Evolutionary conservation across 2,888 invertebrate genomes (phyloP).

Genomic region (Apeira syringaria): DNA sequence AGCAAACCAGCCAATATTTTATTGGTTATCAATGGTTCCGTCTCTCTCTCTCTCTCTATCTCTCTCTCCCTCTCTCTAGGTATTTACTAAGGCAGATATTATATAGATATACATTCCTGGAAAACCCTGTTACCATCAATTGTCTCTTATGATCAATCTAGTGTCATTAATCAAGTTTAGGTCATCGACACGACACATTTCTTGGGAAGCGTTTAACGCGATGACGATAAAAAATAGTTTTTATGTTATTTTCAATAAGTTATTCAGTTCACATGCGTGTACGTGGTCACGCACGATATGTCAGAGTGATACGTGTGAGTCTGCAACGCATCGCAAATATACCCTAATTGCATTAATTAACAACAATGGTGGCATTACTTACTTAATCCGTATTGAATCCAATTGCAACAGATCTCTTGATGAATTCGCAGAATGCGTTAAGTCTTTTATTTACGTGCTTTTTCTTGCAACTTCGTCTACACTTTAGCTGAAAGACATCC

Average conservation of each 20-base stretch:
- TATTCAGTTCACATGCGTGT: conserved; percentile 54
- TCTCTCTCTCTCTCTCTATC: no score
- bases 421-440: no score
- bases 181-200: conserved; percentile 28
- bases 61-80: no score
- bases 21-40: no score
- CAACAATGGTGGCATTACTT: conserved; percentile 44
- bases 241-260: conserved; percentile 48
- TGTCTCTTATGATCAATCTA: conserved; percentile 17
- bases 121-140: conserved; percentile 12
- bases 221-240: conserved; percentile 35
- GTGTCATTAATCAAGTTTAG: conserved; percentile 19
- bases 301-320: conserved; percentile 49
- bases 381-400: conserved; percentile 52
- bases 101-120: conserved; percentile 3
- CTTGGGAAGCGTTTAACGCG: conserved; percentile 24
- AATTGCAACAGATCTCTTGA: conserved; percentile 55
- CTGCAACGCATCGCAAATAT: conserved; percentile 41
- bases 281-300: conserved; percentile 48
- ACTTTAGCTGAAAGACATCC: no score
- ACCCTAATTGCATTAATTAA: conserved; percentile 64
- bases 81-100: no score
- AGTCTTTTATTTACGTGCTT: no score
- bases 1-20: neutral
- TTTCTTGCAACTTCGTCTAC: no score